These are phyloP conservation scores for Pagetopsis macropterus DNA, from an alignment of 2,797 vertebrate genomes.

Conservation along the genomic window DNA sequence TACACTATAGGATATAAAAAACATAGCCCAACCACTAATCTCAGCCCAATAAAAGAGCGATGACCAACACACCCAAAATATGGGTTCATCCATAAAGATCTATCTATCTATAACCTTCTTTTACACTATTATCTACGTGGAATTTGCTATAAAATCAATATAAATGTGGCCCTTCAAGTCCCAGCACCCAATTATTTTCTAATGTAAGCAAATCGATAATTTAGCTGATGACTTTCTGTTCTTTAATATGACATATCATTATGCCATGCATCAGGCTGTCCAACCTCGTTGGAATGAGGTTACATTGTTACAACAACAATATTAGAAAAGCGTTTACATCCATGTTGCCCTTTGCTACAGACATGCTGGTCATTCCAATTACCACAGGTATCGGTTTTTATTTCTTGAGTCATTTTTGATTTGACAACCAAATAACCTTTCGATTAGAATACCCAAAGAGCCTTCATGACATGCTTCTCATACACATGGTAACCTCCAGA, in stretches of 20 bases:
- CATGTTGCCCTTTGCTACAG: neutral
- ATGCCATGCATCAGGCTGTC: neutral
- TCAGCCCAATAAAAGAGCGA: too few species aligned
- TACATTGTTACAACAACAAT: neutral
- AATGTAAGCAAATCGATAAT: neutral
- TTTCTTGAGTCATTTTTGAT: conserved; percentile 39
- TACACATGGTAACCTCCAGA: conserved; percentile 47
- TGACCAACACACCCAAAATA: too few species aligned
- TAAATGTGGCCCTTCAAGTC: too few species aligned
- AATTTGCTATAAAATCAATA: too few species aligned
- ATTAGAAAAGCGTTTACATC: neutral
- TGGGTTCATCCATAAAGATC: too few species aligned
- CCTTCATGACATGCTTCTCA: conserved; percentile 27
- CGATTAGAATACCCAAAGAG: conserved; percentile 36
- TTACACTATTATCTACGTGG: too few species aligned
- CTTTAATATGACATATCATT: neutral
- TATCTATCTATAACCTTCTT: too few species aligned
- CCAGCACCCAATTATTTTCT: too few species aligned
- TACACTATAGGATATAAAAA: too few species aligned
- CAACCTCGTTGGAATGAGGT: neutral
- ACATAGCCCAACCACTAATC: too few species aligned
- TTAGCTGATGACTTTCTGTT: neutral
- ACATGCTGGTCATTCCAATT: conserved; percentile 30
- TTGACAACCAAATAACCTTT: conserved; percentile 61
- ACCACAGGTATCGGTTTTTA: conserved; percentile 31